Percentiles rank a stretch among this genome's conserved stretches.
phyloP scores from a whole-genome alignment of 2,888 invertebrate species.

The Acanthoscelides obtectus region DNA sequence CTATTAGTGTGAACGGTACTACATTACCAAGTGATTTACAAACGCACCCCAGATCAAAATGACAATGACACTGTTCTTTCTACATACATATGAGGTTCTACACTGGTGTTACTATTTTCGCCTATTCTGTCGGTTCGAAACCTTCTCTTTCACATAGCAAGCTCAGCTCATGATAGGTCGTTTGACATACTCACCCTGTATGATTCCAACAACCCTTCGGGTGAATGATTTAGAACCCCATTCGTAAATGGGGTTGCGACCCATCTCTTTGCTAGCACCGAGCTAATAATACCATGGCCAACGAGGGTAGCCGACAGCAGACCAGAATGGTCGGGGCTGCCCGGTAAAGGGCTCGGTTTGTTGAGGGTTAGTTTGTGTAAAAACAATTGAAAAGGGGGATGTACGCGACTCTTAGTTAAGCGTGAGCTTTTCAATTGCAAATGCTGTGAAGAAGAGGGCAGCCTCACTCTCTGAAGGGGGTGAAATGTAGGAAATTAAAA shows the following conservation, averaged over 20 bases:
- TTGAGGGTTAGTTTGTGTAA: slow-evolving; percentile 21
- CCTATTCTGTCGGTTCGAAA: too few relatives aligned
- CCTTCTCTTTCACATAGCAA: too few relatives aligned
- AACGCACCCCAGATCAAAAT: too few relatives aligned
- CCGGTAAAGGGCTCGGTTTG: slow-evolving; percentile 21
- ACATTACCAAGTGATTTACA: too few relatives aligned
- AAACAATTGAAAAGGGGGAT: slow-evolving; percentile 16
- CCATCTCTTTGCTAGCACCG: neutral
- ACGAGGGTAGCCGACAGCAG: neutral
- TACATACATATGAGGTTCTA: too few relatives aligned
- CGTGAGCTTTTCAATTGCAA: neutral
- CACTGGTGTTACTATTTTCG: too few relatives aligned
- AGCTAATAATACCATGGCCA: neutral
- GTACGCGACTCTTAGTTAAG: neutral
- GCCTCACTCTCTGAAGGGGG: neutral
- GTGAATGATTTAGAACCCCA: neutral
- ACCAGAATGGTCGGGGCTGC: neutral
- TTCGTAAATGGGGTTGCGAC: neutral
- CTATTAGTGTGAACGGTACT: too few relatives aligned
- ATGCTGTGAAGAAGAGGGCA: neutral
- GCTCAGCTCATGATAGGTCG: neutral
- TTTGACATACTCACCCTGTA: neutral
- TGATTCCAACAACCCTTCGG: neutral
- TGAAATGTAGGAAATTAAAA: neutral
- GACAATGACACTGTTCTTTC: too few relatives aligned